A percentile compares a stretch with the other conserved stretches of the same genome.
phyloP scores from a whole-genome alignment of 2,888 invertebrate genomes.

The Trachelus tabidus region DNA sequence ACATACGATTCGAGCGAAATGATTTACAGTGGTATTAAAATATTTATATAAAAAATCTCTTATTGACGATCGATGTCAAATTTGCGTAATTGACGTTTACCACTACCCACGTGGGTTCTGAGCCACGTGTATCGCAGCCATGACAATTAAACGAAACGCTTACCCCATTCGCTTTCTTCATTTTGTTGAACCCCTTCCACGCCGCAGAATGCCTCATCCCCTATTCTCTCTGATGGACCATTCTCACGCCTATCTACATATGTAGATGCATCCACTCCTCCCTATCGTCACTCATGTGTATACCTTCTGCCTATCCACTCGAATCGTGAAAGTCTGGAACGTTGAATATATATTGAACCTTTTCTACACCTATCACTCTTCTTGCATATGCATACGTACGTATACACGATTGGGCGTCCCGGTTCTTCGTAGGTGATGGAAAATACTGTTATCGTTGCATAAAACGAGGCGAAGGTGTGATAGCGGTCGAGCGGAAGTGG shows the following conservation, averaged over 20 bases:
- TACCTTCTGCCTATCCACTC: not conserved
- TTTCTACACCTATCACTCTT: not conserved
- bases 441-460: slow-evolving; percentile 56
- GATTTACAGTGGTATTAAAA: not conserved
- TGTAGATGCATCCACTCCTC: not conserved
- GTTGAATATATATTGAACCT: not conserved
- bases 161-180: not conserved
- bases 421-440: slow-evolving; percentile 13
- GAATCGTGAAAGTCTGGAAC: not conserved
- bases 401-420: not conserved
- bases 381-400: not conserved
- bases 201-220: not conserved
- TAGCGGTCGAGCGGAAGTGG: slow-evolving; percentile 37
- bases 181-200: not conserved
- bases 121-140: not conserved
- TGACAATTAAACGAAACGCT: not conserved
- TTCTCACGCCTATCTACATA: not conserved
- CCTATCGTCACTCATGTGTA: not conserved
- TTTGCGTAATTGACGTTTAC: not conserved
- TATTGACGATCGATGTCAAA: not conserved
- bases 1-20: not conserved
- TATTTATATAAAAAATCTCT: not conserved
- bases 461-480: slow-evolving; percentile 45
- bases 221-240: not conserved
- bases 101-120: not conserved